Base-by-base conservation (phyloP, 2,888 invertebrate species). In the Eilema griseolum region DNA sequence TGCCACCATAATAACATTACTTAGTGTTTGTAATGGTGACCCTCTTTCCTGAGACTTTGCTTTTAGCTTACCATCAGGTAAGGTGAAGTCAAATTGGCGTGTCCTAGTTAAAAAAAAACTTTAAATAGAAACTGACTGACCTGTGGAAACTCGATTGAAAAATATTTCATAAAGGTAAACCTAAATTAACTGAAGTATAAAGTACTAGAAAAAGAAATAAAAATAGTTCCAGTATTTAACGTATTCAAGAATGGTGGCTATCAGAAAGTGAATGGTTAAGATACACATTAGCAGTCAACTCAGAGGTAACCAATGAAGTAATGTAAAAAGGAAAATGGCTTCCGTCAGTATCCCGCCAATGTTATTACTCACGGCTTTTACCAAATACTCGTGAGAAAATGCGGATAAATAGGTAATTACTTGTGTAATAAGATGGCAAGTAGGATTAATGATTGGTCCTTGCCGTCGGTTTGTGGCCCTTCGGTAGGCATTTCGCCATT, bases 321-420 rank as follows among this genome's bases (percentile, higher is more conserved):
- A 77, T 74, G 69, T 66, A 70, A 83, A 83, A 64, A 77, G 68
- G 59, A 77, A 75, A 84, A 84, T 75, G 71, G 72, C 76, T 76
- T 69, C 64, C 75, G 74, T 75, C 71, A 73, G 73, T 60, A 66
- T 31, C 74, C 70, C 73, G 20, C 71, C 70, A 72, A 76, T 71
- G 78, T 77, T 82, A 83, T 80, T 80, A 79, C 77, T 73, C 74
- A 85, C 41, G 71, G 72, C 76, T 78, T 78, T 76, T 79, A 78
- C 78, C 78, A 80, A 84, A 82, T 72, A 74, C 75, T 80, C 74
- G 78, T 78, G 72, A 77, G 83, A 82, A 86, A 87, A 84, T 87
- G 78, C 78, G 85, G 86, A 85, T 88, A 90, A 89, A 89, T 88
- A 87, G 86, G 87, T 87, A 90, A 92, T 92, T 91, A 90, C 82